Evolutionary conservation across 2,113 vertebrate genomes (phyloP).

Genomic region (Hemichromis elongatus): DNA sequence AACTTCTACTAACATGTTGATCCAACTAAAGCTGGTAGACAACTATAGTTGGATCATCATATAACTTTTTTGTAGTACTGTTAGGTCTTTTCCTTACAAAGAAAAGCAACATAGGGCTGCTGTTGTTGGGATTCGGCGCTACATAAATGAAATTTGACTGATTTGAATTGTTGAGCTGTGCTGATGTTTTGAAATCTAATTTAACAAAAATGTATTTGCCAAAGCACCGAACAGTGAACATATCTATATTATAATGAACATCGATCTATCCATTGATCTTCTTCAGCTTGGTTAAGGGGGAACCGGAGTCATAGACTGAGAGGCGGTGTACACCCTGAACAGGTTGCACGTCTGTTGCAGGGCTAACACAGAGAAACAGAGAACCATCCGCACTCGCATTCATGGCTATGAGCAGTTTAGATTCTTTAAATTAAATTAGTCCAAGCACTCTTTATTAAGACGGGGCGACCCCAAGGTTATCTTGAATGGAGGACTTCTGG

Average conservation of each 20-base stretch:
- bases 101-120: too few relatives aligned
- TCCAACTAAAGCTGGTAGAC: too few relatives aligned
- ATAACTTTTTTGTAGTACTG: too few relatives aligned
- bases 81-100: too few relatives aligned
- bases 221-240: background rate
- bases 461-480: fast-evolving
- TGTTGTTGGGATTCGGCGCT: too few relatives aligned
- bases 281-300: background rate
- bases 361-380: background rate
- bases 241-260: background rate
- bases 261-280: background rate
- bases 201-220: background rate
- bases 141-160: too few relatives aligned
- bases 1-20: too few relatives aligned
- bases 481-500: background rate
- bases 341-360: background rate
- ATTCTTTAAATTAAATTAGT: background rate
- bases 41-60: too few relatives aligned
- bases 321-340: background rate
- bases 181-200: too few relatives aligned
- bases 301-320: background rate
- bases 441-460: background rate
- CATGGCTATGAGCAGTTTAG: background rate
- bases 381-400: background rate
- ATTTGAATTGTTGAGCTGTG: too few relatives aligned